Base-by-base conservation (phyloP, 1,140 invertebrate genomes). In the Psilanteris sp. region DNA sequence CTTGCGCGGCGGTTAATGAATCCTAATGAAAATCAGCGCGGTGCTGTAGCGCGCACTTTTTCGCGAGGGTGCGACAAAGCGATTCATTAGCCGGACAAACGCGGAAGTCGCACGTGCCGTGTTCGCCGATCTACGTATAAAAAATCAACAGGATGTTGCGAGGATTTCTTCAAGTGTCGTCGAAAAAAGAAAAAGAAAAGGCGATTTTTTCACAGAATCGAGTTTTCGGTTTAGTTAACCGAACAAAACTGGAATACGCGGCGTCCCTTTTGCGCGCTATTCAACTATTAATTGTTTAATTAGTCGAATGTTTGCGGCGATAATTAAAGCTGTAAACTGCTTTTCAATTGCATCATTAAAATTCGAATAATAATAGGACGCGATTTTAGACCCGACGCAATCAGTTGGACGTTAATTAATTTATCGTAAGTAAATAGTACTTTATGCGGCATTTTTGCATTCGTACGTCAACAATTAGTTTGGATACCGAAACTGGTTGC, bases 11-110 rank as follows among this genome's bases (percentile, higher is more conserved):
- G 9, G 62, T 73, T 77, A 77, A 77, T 77, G 75, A 68, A 64
- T 64, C 75, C 43, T 67, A 72, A 77, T 77, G 66, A 77, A 72
- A 72, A 72, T 67, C 61, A 64, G 57, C 62, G 46, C 43, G 46
- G 31, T 34, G 62, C 36, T 68, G 72, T 75, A 68, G 39, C 27
- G 55, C 34, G 29, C 0, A 68, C 66, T 78, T 79, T 79, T 77
- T 77, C 66, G 70, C 55, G 74, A 66, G 78, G 75, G 78, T 64
- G 78, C 64, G 80, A 79, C 80, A 83, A 87, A 83, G 81, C 85
- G 82, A 87, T 87, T 87, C 85, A 87, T 87, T 87, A 87, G 85
- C 84, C 81, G 81, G 85, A 87, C 83, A 68, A 87, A 87, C 83
- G 85, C 85, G 85, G 85, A 87, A 87, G 85, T 83, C 64, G 64